These are phyloP conservation scores for Drosophila helvetica DNA, from an alignment of 2,888 invertebrate genomes.

Conservation along the genomic window DNA sequence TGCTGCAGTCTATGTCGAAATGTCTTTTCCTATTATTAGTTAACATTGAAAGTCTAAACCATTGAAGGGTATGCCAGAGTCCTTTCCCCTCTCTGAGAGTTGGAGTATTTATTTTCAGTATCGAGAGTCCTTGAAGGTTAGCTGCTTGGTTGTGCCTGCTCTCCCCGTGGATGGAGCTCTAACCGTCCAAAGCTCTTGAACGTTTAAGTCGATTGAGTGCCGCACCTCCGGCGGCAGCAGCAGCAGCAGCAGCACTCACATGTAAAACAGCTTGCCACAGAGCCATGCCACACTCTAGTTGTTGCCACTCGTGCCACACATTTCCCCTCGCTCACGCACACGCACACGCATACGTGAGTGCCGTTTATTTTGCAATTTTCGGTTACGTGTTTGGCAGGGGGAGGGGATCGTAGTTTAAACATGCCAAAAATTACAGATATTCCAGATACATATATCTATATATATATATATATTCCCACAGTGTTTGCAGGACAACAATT, in stretches of 20 bases:
- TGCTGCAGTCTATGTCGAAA: too few relatives aligned
- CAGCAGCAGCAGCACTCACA: background rate
- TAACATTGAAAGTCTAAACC: too few relatives aligned
- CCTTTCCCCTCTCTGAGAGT: background rate
- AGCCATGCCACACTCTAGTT: background rate
- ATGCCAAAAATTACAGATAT: constrained; percentile 59
- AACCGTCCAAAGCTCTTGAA: constrained; percentile 49
- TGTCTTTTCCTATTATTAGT: too few relatives aligned
- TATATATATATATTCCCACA: background rate
- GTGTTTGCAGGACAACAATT: constrained; percentile 44
- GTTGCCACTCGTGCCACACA: background rate
- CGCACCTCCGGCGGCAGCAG: constrained; percentile 2
- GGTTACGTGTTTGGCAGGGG: constrained; percentile 69
- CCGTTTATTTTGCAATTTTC: constrained; percentile 75
- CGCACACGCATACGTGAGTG: constrained; percentile 48
- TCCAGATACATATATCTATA: constrained; percentile 15
- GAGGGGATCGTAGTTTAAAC: constrained; percentile 52
- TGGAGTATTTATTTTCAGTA: constrained; percentile 29
- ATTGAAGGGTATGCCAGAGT: constrained; percentile 13
- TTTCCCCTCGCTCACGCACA: background rate
- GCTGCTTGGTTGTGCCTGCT: constrained; percentile 15
- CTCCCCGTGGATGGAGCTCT: background rate
- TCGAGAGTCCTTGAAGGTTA: constrained; percentile 24
- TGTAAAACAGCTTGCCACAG: background rate
- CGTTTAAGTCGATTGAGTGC: constrained; percentile 67